A percentile compares a stretch with the other conserved stretches of the same genome.
Conservation (phyloP, 2,888 invertebrate genomes). For the Myathropa florea region DNA sequence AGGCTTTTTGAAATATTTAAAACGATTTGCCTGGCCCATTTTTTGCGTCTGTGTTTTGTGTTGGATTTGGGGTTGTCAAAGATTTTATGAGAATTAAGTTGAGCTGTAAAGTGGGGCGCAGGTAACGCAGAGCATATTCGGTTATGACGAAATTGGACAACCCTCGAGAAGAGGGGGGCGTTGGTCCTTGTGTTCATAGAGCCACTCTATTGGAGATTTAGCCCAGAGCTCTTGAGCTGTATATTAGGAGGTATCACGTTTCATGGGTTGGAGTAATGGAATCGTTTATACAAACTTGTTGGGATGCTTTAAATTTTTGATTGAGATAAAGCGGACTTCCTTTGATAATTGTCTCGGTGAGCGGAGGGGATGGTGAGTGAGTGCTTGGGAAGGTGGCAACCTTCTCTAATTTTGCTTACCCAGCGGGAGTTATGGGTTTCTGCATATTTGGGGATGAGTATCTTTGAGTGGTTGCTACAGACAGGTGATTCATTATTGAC, state of each 20-base stretch:
- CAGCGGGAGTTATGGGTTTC: background rate
- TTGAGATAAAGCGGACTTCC: background rate
- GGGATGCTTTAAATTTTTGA: background rate
- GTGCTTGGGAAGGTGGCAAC: background rate
- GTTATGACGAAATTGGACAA: background rate
- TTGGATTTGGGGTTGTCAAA: constrained; percentile 1
- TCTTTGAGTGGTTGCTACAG: background rate
- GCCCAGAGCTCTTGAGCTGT: background rate
- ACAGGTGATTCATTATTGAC: background rate
- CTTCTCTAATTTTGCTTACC: background rate
- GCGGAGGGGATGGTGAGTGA: background rate
- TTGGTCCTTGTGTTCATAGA: background rate
- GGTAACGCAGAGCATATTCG: background rate
- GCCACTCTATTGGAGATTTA: background rate
- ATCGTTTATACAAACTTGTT: background rate
- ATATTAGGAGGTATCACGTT: background rate
- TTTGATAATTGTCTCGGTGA: background rate
- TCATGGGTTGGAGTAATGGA: background rate
- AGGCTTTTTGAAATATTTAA: constrained; percentile 35
- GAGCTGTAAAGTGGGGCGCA: background rate
- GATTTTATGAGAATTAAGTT: constrained; percentile 40
- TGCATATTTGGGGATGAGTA: background rate
- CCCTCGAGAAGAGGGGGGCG: background rate
- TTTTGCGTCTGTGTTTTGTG: background rate
- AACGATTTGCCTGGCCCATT: background rate